Base-by-base conservation (phyloP, 2,797 vertebrate species). In the Amblyopsis hoosieri region DNA sequence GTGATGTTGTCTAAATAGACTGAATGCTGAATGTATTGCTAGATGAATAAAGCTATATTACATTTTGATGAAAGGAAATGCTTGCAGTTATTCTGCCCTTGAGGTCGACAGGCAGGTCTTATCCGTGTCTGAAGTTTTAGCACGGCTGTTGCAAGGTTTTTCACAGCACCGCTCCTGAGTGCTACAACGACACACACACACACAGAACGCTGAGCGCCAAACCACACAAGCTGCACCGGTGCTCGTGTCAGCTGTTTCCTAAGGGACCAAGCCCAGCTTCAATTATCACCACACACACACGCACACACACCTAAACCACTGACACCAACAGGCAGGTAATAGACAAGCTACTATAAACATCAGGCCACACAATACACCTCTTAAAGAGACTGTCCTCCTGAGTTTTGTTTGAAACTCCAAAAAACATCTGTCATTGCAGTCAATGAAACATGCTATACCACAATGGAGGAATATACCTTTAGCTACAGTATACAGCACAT, bases 161-260 rank as follows among this genome's bases (percentile, higher is more conserved):
- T 92, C 92, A 91, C 92, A 87, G 90, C 91, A 92, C 90, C 91
- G 89, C 75, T 79, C 83, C 87, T 87, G 93, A 93, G 94, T 92
- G 94, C 92, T 94, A 96, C 95, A 96, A 95, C 93, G 94, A 95
- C 92, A 94, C 94, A 95, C 19, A 23, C 19, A 23, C 94, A 95
- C 92, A 94, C 94, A 95, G 94, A 96, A 94, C 95, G 96, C 95
- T 93, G 92, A 94, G 92, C 92, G 91, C 90, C 92, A 93, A 94
- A 94, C 92, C 94, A 66, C 81, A 84, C 55, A 15, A 5, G 11
- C 17, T 45, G 13, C 5, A 33, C 52, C 3, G 68, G 0, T 50
- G 2, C 57, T 78, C 15, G 12, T 51, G 49, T 51, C 49, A 51
- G 49, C 6, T 6, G 12, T 13, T 45, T 83, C 82, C 83, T 55